Evolutionary conservation across 1,140 invertebrate genomes (phyloP), one percentile per base, ranked within the genome.

Genomic region (Calephelis virginiensis): DNA sequence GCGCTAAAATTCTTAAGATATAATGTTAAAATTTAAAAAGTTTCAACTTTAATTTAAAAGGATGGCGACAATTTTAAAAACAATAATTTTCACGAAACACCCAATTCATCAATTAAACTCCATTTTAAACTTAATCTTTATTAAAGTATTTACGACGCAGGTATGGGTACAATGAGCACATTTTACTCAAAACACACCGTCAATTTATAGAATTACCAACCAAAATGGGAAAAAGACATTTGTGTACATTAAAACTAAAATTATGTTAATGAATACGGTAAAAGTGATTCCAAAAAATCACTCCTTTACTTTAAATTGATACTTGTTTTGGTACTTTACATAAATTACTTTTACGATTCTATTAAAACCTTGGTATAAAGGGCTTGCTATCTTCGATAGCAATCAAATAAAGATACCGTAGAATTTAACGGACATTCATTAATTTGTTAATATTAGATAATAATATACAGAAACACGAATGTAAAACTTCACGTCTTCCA

Each of bases 31-130:
- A 49, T 6, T n/a, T 13, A n/a, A 14, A 13, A 49, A n/a, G 12
- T 13, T 53, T 53, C 12, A 17, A 53, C 28, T 53, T 28, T 14
- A 53, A 28, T 53, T 28, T 7, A 53, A 53, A 53, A 28, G 50
- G 28, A 28, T 53, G 1, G 8, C 50, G 9, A 53, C 14, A 53
- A 14, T 53, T 53, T 28, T 49, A 53, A 53, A 53, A 14, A 53
- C 61, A 13, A 14, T 56, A 63, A 68, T 77, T 80, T 70, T 71
- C 62, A 40, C 67, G 53, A 70, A 67, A 68, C 65, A 64, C 69
- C 68, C 74, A 78, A 82, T 82, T 82, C 80, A 78, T 84, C 82
- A 82, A 68, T 84, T 81, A 82, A 72, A 68, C 70, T 72, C 61
- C 67, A 66, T 70, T 73, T 72, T 67, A 13, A 63, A 37, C 47